Evolutionary conservation across 1,140 invertebrate species (phyloP).

Genomic region (Helicoverpa armigera): DNA sequence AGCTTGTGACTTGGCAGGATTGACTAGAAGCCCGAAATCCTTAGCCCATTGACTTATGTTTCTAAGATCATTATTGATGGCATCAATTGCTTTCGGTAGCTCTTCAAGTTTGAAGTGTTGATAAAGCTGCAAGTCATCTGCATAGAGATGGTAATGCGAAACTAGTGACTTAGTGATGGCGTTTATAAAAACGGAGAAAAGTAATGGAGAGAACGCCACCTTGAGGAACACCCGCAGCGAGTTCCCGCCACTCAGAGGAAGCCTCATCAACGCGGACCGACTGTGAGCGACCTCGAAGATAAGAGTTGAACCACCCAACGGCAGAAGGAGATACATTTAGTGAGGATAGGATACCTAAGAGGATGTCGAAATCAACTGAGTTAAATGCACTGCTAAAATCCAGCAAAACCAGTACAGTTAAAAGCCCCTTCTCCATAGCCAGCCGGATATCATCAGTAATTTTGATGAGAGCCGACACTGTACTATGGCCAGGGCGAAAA

Average conservation of each 20-base stretch:
- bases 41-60: background rate
- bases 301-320: background rate
- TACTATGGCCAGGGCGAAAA: background rate
- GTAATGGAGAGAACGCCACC: background rate
- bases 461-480: too few species aligned
- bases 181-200: constrained; percentile 1
- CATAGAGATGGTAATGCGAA: background rate
- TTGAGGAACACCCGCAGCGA: background rate
- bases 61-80: background rate
- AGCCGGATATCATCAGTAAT: too few species aligned
- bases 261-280: background rate
- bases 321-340: too few species aligned
- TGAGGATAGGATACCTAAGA: too few species aligned
- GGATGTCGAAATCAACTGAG: too few species aligned
- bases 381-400: too few species aligned
- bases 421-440: too few species aligned
- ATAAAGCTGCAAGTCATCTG: constrained; percentile 8
- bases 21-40: background rate
- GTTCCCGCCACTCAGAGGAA: background rate
- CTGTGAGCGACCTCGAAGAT: background rate
- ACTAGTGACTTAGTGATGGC: background rate
- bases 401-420: too few species aligned
- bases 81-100: background rate
- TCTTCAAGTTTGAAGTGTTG: background rate
- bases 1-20: background rate